Conservation (phyloP, 2,113 vertebrate genomes). For the Hippocampus comes region DNA sequence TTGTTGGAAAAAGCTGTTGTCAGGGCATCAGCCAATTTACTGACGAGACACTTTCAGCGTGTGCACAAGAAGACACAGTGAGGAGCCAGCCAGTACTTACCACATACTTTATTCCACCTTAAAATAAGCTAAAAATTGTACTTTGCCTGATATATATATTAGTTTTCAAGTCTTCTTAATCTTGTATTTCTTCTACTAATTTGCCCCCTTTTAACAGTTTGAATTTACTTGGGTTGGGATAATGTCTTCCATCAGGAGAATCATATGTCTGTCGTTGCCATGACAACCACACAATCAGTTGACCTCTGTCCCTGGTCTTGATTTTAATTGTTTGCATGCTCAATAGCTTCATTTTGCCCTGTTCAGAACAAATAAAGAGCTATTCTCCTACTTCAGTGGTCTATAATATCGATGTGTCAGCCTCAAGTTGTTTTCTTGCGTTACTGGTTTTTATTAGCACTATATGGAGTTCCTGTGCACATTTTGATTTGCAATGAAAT, state of each 20-base stretch:
- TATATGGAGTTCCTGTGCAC: background rate
- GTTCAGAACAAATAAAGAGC: background rate
- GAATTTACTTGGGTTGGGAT: background rate
- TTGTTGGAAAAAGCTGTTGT: conserved; percentile 17
- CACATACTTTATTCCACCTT: conserved; percentile 5
- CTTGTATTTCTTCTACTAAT: background rate
- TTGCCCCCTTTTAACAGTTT: background rate
- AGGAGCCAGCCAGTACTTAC: conserved; percentile 10
- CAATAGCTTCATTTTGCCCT: background rate
- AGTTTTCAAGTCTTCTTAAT: background rate
- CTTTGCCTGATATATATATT: background rate
- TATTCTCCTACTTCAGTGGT: background rate
- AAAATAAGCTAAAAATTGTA: background rate
- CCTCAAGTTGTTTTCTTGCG: background rate
- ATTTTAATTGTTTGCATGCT: conserved; percentile 5
- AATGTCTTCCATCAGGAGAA: background rate
- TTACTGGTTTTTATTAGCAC: background rate
- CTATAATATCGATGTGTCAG: background rate
- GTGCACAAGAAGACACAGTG: conserved; percentile 11
- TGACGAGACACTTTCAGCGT: conserved; percentile 20
- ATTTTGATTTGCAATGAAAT: background rate
- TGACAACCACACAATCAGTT: background rate
- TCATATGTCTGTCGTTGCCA: background rate
- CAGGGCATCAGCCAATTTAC: conserved; percentile 24
- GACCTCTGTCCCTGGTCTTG: background rate